A percentile compares a stretch with the other conserved stretches of the same genome.
These are phyloP conservation scores for Neolamprologus hecqui DNA, from an alignment of 2,113 vertebrate species.

Conservation along the genomic window DNA sequence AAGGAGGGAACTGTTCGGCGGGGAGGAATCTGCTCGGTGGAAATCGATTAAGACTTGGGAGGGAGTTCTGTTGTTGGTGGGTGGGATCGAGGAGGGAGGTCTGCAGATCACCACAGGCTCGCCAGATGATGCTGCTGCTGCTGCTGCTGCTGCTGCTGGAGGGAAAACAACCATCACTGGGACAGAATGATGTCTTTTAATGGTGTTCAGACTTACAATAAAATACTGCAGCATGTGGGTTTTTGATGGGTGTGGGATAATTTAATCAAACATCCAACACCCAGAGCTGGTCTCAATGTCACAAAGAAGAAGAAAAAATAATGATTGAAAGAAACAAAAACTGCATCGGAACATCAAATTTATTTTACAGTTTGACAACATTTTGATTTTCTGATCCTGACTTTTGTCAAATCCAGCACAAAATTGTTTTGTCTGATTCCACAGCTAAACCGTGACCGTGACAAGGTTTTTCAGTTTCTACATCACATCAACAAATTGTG, in stretches of 20 bases:
- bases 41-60: conserved; percentile 37
- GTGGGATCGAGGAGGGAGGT: not conserved
- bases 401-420: not conserved
- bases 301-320: not conserved
- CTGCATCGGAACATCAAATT: not conserved
- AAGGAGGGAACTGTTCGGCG: conserved; percentile 12
- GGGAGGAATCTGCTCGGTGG: not conserved
- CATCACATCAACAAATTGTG: not conserved
- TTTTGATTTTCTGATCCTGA: not conserved
- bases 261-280: not conserved
- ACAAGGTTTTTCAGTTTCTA: not conserved
- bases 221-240: not conserved
- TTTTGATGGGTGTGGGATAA: not conserved
- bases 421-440: not conserved
- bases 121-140: conserved; percentile 31
- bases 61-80: conserved; percentile 4
- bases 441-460: not conserved
- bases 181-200: not conserved
- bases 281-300: not conserved
- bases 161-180: not conserved
- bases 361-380: not conserved
- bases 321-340: not conserved
- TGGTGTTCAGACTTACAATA: not conserved
- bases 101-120: not conserved
- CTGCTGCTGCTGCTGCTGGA: not conserved